Percentiles rank a stretch among this genome's conserved stretches.
These are phyloP conservation scores for pig (Sus scrofa) DNA, from an alignment of 2,113 vertebrate genomes.

Conservation along the genomic window DNA sequence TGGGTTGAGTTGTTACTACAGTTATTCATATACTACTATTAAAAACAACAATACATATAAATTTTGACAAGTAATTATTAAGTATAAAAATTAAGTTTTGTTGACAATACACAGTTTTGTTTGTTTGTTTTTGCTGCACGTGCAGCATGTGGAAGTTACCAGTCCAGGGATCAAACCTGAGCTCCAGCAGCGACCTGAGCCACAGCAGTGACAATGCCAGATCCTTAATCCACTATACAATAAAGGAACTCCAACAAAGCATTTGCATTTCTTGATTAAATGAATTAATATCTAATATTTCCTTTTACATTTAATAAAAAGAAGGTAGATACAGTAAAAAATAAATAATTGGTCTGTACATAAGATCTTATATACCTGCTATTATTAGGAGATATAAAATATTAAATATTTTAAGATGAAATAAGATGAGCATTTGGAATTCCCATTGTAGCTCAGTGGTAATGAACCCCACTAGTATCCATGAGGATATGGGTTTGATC, in stretches of 20 bases:
- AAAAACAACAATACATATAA: background rate
- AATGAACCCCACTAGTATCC: too few relatives aligned
- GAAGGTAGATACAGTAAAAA: background rate
- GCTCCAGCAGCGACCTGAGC: too few relatives aligned
- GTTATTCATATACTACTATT: background rate
- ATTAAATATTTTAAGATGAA: slow-evolving; percentile 18
- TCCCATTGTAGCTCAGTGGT: too few relatives aligned
- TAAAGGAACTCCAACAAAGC: too few relatives aligned
- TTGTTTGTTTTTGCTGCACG: too few relatives aligned
- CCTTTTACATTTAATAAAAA: slow-evolving; percentile 44
- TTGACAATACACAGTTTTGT: background rate
- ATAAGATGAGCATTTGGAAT: background rate
- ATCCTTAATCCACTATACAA: too few relatives aligned
- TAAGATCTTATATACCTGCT: background rate
- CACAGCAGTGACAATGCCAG: too few relatives aligned
- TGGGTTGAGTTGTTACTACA: slow-evolving; percentile 17
- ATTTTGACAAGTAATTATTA: slow-evolving; percentile 21
- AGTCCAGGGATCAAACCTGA: too few relatives aligned
- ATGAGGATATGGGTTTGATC: too few relatives aligned
- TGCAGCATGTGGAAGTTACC: too few relatives aligned
- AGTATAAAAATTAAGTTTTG: slow-evolving; percentile 41
- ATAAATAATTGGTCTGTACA: background rate
- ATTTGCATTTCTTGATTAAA: background rate
- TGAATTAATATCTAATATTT: slow-evolving; percentile 9
- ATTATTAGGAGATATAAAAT: slow-evolving; percentile 22